phyloP scores from a whole-genome alignment of 2,888 invertebrate species.

The Lamproptera curius region DNA sequence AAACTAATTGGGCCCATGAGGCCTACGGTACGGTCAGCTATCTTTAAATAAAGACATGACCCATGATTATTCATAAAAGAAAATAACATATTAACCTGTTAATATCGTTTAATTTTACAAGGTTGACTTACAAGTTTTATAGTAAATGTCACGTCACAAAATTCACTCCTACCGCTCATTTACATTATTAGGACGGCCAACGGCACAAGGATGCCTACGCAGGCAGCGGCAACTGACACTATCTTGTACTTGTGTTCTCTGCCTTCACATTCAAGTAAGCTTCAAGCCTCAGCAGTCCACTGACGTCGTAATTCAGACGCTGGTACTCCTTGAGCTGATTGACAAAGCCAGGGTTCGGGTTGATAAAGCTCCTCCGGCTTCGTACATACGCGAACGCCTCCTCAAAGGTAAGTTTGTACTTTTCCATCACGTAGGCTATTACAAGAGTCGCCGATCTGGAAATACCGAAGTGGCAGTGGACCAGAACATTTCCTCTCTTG shows the following conservation, averaged over 20 bases:
- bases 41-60: no score
- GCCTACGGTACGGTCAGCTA: no score
- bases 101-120: conserved; percentile 14
- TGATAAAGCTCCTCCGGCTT: conserved; percentile 91
- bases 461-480: conserved; percentile 97
- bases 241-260: conserved; percentile 62
- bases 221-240: conserved; percentile 54
- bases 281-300: conserved; percentile 51
- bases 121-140: conserved; percentile 19
- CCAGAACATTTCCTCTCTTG: conserved; percentile 84
- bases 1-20: no score
- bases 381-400: conserved; percentile 94
- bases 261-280: conserved; percentile 62
- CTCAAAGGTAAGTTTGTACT: conserved; percentile 87
- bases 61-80: neutral
- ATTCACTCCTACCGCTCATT: conserved; percentile 19
- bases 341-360: conserved; percentile 97
- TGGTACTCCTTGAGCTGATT: conserved; percentile 88
- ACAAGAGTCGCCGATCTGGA: conserved; percentile 96
- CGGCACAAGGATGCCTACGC: conserved; percentile 57
- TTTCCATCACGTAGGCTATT: conserved; percentile 96
- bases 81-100: conserved; percentile 2
- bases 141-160: conserved; percentile 13
- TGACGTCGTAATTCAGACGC: conserved; percentile 54
- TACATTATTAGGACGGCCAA: conserved; percentile 54